phyloP scores from a whole-genome alignment of 2,797 vertebrate genomes.

The Pterois miles region DNA sequence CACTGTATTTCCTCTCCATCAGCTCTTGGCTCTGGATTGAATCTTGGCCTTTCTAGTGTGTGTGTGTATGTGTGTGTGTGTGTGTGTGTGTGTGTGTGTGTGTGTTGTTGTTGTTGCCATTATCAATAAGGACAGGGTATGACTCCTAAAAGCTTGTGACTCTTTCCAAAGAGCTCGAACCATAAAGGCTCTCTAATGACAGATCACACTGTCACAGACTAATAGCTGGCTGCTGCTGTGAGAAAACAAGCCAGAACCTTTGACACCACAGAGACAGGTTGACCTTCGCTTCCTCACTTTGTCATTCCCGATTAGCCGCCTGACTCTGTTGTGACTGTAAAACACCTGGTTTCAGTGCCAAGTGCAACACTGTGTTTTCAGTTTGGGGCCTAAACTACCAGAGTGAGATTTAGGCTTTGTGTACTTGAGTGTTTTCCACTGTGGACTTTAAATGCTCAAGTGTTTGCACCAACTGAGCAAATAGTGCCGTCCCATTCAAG shows the following conservation, averaged over 20 bases:
- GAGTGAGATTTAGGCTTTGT: background rate
- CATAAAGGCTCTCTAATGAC: constrained; percentile 67
- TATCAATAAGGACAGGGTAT: constrained; percentile 58
- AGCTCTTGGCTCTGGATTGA: constrained; percentile 28
- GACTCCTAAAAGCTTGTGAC: constrained; percentile 48
- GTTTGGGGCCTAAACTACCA: constrained; percentile 1
- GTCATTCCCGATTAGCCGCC: constrained; percentile 56
- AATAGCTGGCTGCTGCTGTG: constrained; percentile 57
- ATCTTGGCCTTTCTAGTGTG: background rate
- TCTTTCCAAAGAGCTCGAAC: constrained; percentile 43
- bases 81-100: background rate
- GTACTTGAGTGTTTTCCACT: background rate
- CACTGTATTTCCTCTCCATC: constrained; percentile 13
- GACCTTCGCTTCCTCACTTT: constrained; percentile 58
- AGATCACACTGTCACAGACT: constrained; percentile 43
- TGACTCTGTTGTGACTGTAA: constrained; percentile 71
- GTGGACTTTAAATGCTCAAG: background rate
- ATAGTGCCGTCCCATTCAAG: constrained; percentile 22
- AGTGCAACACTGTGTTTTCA: background rate
- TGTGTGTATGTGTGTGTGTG: background rate
- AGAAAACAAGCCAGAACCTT: constrained; percentile 57
- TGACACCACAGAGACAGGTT: constrained; percentile 45
- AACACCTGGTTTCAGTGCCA: constrained; percentile 71
- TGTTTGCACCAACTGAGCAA: constrained; percentile 28
- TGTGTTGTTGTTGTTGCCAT: constrained; percentile 15